Base-by-base conservation (phyloP, 2,113 vertebrate genomes). In the Candoia aspera region DNA sequence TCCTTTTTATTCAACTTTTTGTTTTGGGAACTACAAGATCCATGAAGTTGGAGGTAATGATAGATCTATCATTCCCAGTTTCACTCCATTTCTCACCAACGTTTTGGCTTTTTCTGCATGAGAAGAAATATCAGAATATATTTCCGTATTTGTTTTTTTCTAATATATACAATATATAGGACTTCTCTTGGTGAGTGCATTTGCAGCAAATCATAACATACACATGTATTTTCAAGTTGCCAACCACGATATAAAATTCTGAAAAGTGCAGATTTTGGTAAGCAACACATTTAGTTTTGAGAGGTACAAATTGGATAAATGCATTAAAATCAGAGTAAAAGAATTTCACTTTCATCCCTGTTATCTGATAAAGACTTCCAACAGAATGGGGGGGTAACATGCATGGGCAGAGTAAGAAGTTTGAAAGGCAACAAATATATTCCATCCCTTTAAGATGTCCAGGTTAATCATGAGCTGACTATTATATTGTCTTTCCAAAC, bases 401-500 rank as follows among this genome's bases (percentile, higher is more conserved):
- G 42, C 26, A 4, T 54, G 68, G 46, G 87, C 24, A 64, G n/a
- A 15, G 42, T 3, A 17, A 64, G 37, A 62, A 33, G 2, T 19
- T 0, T 93, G 26, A 46, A 57, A 37, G 73, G 33, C 33, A 79
- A 21, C 73, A 21, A 21, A 79, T 79, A 21, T 8, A 42, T 79
- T 21, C 21, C 33, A 37, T 2, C 1, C 49, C 73, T 19, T 13
- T 11, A 9, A 0, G 86, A 89, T 53, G 59, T 8, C 53, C 68
- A 54, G 87, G 55, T 54, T 24, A 83, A 60, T 0, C 1, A 6
- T 2, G 49, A 94, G 21, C n/a, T 89, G 49, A 68, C 83, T 54
- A 89, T 2, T 46, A 8, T 29, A 12, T 1, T 93, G 46, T 59
- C 54, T 79, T 91, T 55, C 37, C 68, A 92, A 94, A 96, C 33